These are phyloP conservation scores for Caloenas nicobarica DNA, from an alignment of 2,113 vertebrate genomes.

Conservation along the genomic window DNA sequence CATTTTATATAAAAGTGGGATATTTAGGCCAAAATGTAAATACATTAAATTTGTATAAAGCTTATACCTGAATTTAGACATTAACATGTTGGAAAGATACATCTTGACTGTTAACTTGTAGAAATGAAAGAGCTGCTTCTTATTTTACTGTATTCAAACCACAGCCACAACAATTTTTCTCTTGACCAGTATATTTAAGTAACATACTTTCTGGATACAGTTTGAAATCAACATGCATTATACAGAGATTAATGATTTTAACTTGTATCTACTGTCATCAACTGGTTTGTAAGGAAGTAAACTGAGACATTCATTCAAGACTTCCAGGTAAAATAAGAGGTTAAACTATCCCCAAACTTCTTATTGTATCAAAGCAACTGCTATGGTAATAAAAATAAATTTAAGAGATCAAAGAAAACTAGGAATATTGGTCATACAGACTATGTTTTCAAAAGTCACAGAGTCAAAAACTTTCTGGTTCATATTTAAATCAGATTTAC, in stretches of 20 bases:
- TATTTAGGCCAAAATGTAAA: not conserved
- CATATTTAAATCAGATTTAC: not conserved
- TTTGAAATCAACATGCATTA: not conserved
- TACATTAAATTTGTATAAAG: not conserved
- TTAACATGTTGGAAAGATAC: not conserved
- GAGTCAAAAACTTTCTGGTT: not conserved
- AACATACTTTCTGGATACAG: not conserved
- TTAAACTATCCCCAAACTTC: not conserved
- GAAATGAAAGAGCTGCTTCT: not conserved
- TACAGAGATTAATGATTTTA: not conserved
- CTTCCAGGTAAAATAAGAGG: constrained; percentile 1
- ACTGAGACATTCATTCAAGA: not conserved
- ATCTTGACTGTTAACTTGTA: not conserved
- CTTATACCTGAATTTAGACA: not conserved
- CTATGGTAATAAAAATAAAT: not conserved
- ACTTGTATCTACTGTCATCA: not conserved
- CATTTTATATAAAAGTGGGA: not conserved
- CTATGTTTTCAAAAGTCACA: not conserved
- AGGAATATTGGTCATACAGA: not conserved
- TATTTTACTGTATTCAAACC: not conserved
- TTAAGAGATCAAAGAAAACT: not conserved
- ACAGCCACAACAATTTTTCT: not conserved
- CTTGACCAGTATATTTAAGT: not conserved
- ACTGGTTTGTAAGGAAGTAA: constrained; percentile 11
- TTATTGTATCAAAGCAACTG: not conserved